Evolutionary conservation across 2,797 vertebrate genomes (phyloP).

Genomic region (Platyrinchus mystaceus): DNA sequence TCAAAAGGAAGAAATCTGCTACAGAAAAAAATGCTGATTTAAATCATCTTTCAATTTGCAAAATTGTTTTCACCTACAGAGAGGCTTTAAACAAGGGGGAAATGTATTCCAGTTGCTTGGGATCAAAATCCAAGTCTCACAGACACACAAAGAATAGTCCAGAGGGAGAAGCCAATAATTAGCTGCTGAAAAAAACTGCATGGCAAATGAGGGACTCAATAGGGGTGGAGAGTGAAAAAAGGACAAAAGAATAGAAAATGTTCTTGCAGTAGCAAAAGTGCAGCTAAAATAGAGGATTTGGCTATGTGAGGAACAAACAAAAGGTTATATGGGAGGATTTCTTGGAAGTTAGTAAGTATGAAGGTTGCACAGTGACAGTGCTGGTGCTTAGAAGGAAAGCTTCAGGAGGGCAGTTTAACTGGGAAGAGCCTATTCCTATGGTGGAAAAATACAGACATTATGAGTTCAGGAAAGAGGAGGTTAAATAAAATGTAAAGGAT

Average conservation of each 20-base stretch:
- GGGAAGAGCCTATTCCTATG: neutral
- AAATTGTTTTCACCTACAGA: neutral
- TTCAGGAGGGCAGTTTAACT: neutral
- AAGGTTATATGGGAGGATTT: neutral
- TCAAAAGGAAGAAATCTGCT: neutral
- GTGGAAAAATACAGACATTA: neutral
- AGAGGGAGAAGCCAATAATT: neutral
- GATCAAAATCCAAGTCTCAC: conserved; percentile 6
- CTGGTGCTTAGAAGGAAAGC: neutral
- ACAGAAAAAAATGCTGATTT: neutral
- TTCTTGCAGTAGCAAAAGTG: neutral
- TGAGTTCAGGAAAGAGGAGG: neutral
- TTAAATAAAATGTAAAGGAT: neutral
- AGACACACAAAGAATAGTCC: neutral
- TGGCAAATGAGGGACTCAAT: neutral
- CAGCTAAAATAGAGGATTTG: neutral
- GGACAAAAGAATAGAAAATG: neutral
- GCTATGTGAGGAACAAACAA: neutral
- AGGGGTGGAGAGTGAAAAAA: neutral
- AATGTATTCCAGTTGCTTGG: neutral
- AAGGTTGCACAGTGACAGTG: neutral
- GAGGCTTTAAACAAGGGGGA: neutral
- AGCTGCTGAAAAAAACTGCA: neutral
- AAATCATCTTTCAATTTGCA: neutral
- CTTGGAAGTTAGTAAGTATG: neutral